Conservation (phyloP, 1,140 invertebrate species). For the Helicoverpa zea region DNA sequence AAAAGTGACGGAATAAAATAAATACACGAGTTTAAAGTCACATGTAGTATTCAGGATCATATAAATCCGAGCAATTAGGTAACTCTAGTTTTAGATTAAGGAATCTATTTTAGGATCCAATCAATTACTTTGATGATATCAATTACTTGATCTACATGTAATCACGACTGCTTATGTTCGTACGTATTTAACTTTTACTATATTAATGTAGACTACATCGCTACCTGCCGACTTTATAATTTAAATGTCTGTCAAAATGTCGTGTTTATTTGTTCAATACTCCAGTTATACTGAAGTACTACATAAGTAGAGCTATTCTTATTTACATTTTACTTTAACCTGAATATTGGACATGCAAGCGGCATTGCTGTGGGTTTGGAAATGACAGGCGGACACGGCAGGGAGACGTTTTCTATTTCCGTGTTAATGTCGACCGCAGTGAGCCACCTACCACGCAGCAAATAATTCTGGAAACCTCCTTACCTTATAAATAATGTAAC, state of each 20-base stretch:
- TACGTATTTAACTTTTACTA: too few relatives aligned
- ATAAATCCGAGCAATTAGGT: too few relatives aligned
- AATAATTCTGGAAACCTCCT: neutral
- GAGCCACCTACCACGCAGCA: neutral
- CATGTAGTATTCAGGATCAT: too few relatives aligned
- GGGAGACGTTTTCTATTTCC: slow-evolving; percentile 53
- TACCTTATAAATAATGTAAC: too few relatives aligned
- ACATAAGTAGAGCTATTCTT: neutral
- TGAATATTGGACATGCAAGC: slow-evolving; percentile 50
- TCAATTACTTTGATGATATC: too few relatives aligned
- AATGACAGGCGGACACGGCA: slow-evolving; percentile 54
- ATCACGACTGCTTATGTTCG: too few relatives aligned
- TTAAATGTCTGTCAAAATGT: too few relatives aligned
- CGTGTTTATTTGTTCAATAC: neutral
- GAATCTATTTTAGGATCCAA: too few relatives aligned
- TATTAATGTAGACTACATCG: too few relatives aligned
- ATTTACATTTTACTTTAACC: slow-evolving; percentile 35
- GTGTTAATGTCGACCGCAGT: slow-evolving; percentile 23
- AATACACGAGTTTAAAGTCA: neutral
- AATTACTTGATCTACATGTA: too few relatives aligned
- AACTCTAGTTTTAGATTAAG: too few relatives aligned
- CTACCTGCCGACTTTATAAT: too few relatives aligned
- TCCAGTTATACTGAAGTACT: neutral
- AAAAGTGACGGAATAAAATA: neutral
- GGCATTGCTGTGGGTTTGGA: slow-evolving; percentile 41